Evolutionary conservation across 2,888 invertebrate species (phyloP).

Genomic region (Diogma glabrata): DNA sequence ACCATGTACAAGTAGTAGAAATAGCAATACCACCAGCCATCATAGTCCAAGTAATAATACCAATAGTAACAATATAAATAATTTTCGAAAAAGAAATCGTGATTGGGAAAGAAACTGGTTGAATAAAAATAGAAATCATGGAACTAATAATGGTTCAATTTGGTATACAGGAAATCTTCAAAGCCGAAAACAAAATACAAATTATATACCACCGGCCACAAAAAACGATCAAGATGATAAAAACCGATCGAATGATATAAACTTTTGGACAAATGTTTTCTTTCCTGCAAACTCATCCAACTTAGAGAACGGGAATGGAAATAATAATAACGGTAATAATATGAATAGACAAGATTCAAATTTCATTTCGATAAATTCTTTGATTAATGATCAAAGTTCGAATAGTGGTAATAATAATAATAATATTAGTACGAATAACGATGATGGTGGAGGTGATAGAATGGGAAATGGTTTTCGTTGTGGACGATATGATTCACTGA

Average conservation of each 20-base stretch:
- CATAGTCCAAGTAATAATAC: neutral
- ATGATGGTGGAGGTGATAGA: too few species aligned
- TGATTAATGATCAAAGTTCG: neutral
- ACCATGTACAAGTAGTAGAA: too few species aligned
- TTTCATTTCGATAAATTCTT: too few species aligned
- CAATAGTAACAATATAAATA: neutral
- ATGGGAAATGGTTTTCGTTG: too few species aligned
- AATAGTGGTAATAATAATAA: neutral
- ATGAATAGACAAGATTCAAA: too few species aligned
- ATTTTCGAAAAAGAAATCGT: neutral
- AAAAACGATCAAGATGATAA: neutral
- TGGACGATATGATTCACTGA: too few species aligned
- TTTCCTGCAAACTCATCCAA: neutral
- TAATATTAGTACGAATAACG: neutral
- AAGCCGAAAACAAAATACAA: neutral
- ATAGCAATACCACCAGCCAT: neutral
- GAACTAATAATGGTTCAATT: neutral
- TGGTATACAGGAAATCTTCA: too few species aligned
- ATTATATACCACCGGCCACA: neutral
- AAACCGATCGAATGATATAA: neutral
- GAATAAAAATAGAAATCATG: neutral
- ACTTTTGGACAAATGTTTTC: slow-evolving; percentile 4
- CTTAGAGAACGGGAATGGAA: neutral
- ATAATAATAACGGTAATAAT: neutral
- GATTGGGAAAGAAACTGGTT: slow-evolving; percentile 1